Percentiles rank a stretch among this genome's conserved stretches.
Conservation (phyloP, 2,113 vertebrate genomes). For the Oplegnathus fasciatus region DNA sequence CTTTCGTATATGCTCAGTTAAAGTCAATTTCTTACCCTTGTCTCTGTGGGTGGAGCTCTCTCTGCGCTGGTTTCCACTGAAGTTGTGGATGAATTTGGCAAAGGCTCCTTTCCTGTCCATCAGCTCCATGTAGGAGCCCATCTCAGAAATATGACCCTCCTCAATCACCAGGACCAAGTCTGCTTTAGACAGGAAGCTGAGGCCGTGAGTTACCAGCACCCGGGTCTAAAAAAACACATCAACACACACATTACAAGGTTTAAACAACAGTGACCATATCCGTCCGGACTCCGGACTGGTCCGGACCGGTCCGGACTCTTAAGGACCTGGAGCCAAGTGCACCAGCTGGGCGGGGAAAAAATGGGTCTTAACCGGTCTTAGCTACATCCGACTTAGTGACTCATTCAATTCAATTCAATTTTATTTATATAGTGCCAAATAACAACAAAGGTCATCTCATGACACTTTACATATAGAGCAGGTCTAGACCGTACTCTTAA, state of each 20-base stretch:
- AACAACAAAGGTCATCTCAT: too few relatives aligned
- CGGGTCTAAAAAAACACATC: constrained; percentile 84
- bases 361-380: too few relatives aligned
- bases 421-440: too few relatives aligned
- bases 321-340: too few relatives aligned
- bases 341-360: too few relatives aligned
- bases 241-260: not conserved
- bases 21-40: constrained; percentile 36
- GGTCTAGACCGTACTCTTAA: too few relatives aligned
- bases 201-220: constrained; percentile 90
- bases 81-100: constrained; percentile 90
- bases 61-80: constrained; percentile 83
- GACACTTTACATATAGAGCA: too few relatives aligned
- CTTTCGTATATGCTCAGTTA: not conserved
- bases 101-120: constrained; percentile 88
- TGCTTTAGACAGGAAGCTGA: constrained; percentile 89
- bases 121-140: constrained; percentile 91
- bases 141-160: constrained; percentile 91
- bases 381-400: too few relatives aligned
- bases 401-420: too few relatives aligned
- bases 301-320: not conserved
- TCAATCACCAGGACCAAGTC: constrained; percentile 92
- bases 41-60: constrained; percentile 55
- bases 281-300: too few relatives aligned
- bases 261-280: too few relatives aligned